Evolutionary conservation across 2,888 invertebrate genomes (phyloP), one percentile per base, ranked within the genome.

Genomic region (Hofmannophila pseudospretella): DNA sequence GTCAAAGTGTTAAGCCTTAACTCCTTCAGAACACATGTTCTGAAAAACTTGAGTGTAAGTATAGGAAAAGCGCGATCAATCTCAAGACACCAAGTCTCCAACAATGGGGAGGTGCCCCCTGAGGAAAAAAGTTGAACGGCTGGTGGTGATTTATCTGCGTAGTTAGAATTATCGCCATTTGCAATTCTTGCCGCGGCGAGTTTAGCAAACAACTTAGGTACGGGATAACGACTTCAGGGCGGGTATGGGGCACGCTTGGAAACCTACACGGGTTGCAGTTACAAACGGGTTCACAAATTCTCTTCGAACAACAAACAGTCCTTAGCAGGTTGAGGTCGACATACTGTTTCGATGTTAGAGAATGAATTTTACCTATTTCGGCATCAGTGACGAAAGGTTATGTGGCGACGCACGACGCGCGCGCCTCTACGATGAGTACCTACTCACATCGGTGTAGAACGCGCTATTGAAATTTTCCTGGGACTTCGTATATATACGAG

Each of bases 151-250:
- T 86, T 86, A 86, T 86, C 58, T 78, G 67, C 59, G 73, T 77
- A 84, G 82, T 85, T 84, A 63, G 84, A 85, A 86, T 85, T 86
- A 86, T 84, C 77, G 73, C 82, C 74, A 86, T 82, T 85, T 84
- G 84, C 85, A 85, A 86, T 85, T 85, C 82, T 78, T 78, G 71
- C 64, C 67, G 65, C 61, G 67, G 65, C 63, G 67, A 63, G 68
- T 62, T 64, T 51, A 67, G 70, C 72, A 70, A 77, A 76, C 77
- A 79, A 77, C 58, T 69, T 64, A 49, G 42, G 5, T 20, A 23
- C 50, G 47, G 11, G 41, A 76, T 82, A 81, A 84, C 80, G 74
- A 76, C 72, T 66, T 64, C 57, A 51, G 64, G 54, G 53, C 50
- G 49, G 29, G 26, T 26, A 5, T 2, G 35, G n/a, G 8, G 23